Evolutionary conservation across 1,140 invertebrate genomes (phyloP).

Genomic region (Metopolophium dirhodum): DNA sequence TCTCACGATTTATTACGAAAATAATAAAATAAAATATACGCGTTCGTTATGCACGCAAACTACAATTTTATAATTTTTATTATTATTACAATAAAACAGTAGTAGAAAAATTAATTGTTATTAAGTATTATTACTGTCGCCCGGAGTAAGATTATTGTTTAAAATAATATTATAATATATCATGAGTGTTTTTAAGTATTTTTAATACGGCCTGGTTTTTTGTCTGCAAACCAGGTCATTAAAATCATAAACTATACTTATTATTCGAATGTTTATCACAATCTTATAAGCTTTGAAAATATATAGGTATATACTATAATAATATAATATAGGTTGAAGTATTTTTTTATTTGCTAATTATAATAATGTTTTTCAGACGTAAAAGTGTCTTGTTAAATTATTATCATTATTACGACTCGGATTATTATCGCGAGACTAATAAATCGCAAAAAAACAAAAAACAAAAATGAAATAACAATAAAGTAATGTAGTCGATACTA

Average conservation of each 20-base stretch:
- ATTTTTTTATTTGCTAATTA: background rate
- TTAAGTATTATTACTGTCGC: background rate
- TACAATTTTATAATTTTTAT: no score
- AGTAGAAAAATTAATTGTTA: background rate
- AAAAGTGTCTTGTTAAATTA: background rate
- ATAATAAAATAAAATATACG: background rate
- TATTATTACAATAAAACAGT: background rate
- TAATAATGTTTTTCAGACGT: background rate
- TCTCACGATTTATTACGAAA: background rate
- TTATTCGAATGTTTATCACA: background rate
- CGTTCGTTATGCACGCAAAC: no score
- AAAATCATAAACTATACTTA: background rate
- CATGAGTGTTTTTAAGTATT: background rate
- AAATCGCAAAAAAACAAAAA: no score
- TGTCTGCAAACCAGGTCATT: background rate
- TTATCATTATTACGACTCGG: background rate
- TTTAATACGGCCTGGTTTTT: background rate
- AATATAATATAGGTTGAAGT: background rate
- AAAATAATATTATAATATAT: background rate
- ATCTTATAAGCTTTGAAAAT: background rate
- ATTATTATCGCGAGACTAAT: background rate
- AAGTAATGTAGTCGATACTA: background rate
- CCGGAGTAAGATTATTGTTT: background rate
- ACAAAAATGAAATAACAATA: no score
- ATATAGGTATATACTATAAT: background rate